Conservation (phyloP, 1,140 invertebrate genomes). For the Druon quercuslanigerum region DNA sequence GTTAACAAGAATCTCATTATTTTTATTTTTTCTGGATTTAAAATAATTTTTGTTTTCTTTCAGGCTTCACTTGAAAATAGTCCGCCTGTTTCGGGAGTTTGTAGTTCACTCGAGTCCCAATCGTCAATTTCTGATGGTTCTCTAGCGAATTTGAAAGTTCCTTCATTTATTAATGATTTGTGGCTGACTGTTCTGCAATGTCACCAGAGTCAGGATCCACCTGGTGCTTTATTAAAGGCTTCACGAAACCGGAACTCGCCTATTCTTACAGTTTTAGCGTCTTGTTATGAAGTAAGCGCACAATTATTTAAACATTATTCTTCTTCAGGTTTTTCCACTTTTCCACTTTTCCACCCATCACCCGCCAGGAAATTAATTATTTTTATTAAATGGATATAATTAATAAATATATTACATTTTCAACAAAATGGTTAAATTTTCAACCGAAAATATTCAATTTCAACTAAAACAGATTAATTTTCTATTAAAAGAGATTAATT, state of each 20-base stretch:
- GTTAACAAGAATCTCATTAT: background rate
- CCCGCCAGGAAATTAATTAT: too few species aligned
- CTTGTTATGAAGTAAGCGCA: conserved; percentile 80
- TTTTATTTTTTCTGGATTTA: background rate
- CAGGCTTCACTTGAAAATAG: conserved; percentile 45
- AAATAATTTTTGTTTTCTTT: background rate
- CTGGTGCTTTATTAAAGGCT: conserved; percentile 78
- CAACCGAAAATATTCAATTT: too few species aligned
- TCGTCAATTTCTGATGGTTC: background rate
- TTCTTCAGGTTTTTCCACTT: too few species aligned
- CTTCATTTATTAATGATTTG: conserved; percentile 71
- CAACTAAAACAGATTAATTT: too few species aligned
- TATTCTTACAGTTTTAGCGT: conserved; percentile 79
- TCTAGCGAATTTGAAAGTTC: background rate
- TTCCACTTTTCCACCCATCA: too few species aligned
- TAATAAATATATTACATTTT: too few species aligned
- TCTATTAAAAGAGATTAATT: too few species aligned
- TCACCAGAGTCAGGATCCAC: conserved; percentile 82
- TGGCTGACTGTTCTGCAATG: conserved; percentile 80
- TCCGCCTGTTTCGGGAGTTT: background rate
- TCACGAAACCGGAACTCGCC: conserved; percentile 77
- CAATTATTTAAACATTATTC: background rate
- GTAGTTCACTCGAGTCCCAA: background rate
- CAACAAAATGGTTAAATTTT: too few species aligned
- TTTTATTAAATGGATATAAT: too few species aligned